Evolutionary conservation across 2,888 invertebrate genomes (phyloP), one percentile per base, ranked within the genome.

Genomic region (Drosophila ezoana): DNA sequence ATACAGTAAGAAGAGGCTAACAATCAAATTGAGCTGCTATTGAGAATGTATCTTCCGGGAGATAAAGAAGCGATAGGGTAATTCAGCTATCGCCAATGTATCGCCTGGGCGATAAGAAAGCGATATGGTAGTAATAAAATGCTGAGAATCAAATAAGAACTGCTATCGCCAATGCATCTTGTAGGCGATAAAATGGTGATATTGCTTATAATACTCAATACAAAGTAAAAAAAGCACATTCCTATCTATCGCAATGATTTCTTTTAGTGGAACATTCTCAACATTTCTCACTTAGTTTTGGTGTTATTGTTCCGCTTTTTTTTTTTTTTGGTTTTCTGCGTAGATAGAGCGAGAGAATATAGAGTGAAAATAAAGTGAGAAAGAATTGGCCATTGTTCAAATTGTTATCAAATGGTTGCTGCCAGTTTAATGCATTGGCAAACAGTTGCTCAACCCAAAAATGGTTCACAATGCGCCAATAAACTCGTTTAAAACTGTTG

Each of bases 371-470:
- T 57, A 68, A 62, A 79, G 79, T 59, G 58, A 62, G 79, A 58
- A 74, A 59, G 75, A 75, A 60, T 60, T 62, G 70, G 18, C 18
- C 76, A 76, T 79, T 76, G 76, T 79, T 79, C 76, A 64, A 76
- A 76, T 70, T 76, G 76, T 76, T 76, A 79, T 76, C 76, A 76
- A 76, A 79, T 76, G 80, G 71, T 59, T 79, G 80, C 80, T 76
- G 62, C 49, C 78, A 76, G 72, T 73, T 87, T 73, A 89, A 82
- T 89, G 87, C 81, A 80, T 82, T 84, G 84, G 78, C 87, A 82
- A 82, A 89, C 89, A 89, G 72, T 88, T 79, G 82, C 33, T 67
- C 53, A 48, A 23, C 74, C 28, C 56, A 37, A 71, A 79, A 80
- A 40, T 56, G 38, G 57, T 45, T 40, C 51, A 65, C 75, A 79